phyloP scores from a whole-genome alignment of 2,797 vertebrate genomes.

The Poeciliopsis paucimaculata region DNA sequence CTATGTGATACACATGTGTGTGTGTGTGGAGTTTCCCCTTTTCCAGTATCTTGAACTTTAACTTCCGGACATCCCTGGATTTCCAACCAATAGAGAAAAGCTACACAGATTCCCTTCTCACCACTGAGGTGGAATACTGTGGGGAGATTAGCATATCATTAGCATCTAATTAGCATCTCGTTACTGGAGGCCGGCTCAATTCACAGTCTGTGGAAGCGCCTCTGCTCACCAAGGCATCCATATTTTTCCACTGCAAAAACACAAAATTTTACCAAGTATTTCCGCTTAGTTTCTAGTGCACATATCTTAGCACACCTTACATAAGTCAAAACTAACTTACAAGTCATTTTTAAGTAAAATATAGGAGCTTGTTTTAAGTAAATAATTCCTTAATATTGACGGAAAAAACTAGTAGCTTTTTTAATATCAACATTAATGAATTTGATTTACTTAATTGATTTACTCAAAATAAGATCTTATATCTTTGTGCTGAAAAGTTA shows the following conservation, averaged over 20 bases:
- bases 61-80: slow-evolving; percentile 71
- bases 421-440: too few relatives aligned
- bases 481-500: too few relatives aligned
- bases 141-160: slow-evolving; percentile 68
- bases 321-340: too few relatives aligned
- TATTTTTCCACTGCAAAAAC: slow-evolving; percentile 12
- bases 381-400: too few relatives aligned
- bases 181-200: slow-evolving; percentile 63
- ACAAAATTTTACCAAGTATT: too few relatives aligned
- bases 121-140: slow-evolving; percentile 72
- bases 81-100: slow-evolving; percentile 71
- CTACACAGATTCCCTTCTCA: slow-evolving; percentile 62
- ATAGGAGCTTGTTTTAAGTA: too few relatives aligned
- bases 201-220: slow-evolving; percentile 64
- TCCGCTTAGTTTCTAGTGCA: too few relatives aligned
- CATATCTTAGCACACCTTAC: too few relatives aligned
- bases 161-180: slow-evolving; percentile 75
- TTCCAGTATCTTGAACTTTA: slow-evolving; percentile 62
- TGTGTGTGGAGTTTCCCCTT: slow-evolving; percentile 23
- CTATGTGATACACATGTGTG: slow-evolving; percentile 32
- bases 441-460: too few relatives aligned
- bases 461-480: too few relatives aligned
- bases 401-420: too few relatives aligned
- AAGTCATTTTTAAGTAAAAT: too few relatives aligned
- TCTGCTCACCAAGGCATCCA: slow-evolving; percentile 70